Base-by-base conservation (phyloP, 2,113 vertebrate genomes). In the Corvus cornix region DNA sequence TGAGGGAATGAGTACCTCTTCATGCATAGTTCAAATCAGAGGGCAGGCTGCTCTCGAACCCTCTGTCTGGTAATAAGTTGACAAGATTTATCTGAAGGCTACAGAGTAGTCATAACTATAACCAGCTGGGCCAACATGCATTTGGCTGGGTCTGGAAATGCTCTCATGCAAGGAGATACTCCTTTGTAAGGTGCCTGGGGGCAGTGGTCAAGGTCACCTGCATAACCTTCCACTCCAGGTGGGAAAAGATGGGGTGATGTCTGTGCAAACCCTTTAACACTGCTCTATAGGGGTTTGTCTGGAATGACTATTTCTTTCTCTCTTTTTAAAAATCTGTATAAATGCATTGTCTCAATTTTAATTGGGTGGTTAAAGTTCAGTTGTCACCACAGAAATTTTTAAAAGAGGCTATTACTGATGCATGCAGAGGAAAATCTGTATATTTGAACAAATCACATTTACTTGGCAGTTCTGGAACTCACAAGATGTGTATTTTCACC, bases 61-160 rank as follows among this genome's bases (percentile, higher is more conserved):
- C 10, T 8, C 1, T 28, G 12, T 31, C 37, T 24, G 30, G 7
- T 66, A 37, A 13, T 13, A 48, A 8, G 14, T 30, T 0, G 0
- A 20, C 3, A 13, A 30, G 52, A 59, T 76, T 51, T 68, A 31
- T 43, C 23, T 63, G 56, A 73, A 44, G 13, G 23, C 28, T 67
- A 4, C 13, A 20, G n/a, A 8, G 10, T 11, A 33, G 51, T 7
- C 11, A 14, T 6, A 66, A n/a, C 11, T 52, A 1, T 11, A 5
- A 53, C 31, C 19, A 21, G 26, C 48, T 55, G 30, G 20, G 23
- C 16, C 52, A 67, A 1, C 5, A 8, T 52, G 30, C 5, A 14
- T 21, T 53, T 94, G 68, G 8, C 37, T 66, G 33, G 28, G 9
- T 15, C 8, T n/a, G 35, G n/a, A 73, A 10, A 51, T 37, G 30